Conservation (phyloP, 1,140 invertebrate genomes). For the Gonioctena quinquepunctata region DNA sequence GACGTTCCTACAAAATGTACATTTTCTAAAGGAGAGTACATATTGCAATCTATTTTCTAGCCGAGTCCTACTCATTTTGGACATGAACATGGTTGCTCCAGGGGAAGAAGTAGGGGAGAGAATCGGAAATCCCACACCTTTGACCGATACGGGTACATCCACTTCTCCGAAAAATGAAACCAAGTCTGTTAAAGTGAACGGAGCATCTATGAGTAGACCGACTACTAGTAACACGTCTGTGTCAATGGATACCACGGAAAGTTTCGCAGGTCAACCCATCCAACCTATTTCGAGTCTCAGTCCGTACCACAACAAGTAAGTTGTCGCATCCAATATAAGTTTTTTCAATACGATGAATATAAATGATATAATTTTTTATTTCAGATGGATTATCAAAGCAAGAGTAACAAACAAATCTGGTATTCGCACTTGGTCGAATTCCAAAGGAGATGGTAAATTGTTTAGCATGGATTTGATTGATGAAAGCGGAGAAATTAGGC, state of each 20-base stretch:
- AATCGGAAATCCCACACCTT: conserved; percentile 72
- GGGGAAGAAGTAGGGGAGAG: conserved; percentile 73
- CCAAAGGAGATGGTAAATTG: conserved; percentile 88
- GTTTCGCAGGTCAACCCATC: conserved; percentile 55
- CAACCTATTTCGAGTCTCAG: conserved; percentile 80
- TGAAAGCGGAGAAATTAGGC: conserved; percentile 91
- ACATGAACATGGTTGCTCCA: conserved; percentile 72
- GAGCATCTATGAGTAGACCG: not conserved
- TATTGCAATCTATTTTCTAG: conserved; percentile 57
- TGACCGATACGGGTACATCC: conserved; percentile 18
- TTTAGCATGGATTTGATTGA: conserved; percentile 93
- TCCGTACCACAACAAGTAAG: conserved; percentile 87
- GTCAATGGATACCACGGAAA: not conserved
- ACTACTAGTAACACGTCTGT: not conserved
- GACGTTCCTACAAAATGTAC: too few relatives aligned
- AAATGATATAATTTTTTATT: too few relatives aligned
- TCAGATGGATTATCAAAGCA: conserved; percentile 90
- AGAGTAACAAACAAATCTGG: conserved; percentile 82
- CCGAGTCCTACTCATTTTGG: conserved; percentile 81
- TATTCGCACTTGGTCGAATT: conserved; percentile 89
- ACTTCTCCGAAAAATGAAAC: too few relatives aligned
- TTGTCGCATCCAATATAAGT: not conserved
- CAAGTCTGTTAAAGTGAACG: too few relatives aligned
- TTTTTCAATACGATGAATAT: too few relatives aligned
- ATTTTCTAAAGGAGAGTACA: too few relatives aligned